Percentiles rank a stretch among this genome's conserved stretches.
Evolutionary conservation across 2,113 vertebrate genomes (phyloP).

Genomic region (Microtus montanus): DNA sequence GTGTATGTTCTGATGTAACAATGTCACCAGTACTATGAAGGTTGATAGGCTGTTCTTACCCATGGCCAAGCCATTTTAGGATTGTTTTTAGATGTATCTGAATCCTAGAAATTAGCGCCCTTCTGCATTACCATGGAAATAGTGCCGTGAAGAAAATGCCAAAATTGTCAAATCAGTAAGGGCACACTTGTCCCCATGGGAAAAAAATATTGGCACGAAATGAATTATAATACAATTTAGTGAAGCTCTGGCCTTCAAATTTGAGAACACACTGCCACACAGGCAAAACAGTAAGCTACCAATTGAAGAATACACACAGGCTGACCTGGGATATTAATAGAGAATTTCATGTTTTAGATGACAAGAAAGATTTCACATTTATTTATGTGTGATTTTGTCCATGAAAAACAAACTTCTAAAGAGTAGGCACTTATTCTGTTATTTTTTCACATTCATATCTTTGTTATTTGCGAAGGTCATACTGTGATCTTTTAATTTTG

Average conservation of each 20-base stretch:
- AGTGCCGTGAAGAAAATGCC: not conserved
- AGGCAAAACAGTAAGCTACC: not conserved
- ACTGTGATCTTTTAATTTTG: not conserved
- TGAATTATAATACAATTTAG: not conserved
- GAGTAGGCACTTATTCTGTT: not conserved
- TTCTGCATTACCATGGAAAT: not conserved
- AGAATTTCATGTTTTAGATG: not conserved
- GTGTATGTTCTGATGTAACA: not conserved
- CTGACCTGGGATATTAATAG: not conserved
- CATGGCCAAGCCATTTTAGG: not conserved
- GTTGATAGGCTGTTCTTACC: not conserved
- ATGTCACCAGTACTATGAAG: rapidly evolving
- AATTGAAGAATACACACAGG: not conserved
- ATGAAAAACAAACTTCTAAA: not conserved
- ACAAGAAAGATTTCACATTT: not conserved
- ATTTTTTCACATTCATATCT: not conserved
- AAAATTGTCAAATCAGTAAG: not conserved
- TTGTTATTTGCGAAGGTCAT: not conserved
- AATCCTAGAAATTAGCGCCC: not conserved
- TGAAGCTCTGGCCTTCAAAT: not conserved
- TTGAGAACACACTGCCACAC: not conserved
- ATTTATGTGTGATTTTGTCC: not conserved
- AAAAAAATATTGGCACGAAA: not conserved
- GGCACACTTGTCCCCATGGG: not conserved
- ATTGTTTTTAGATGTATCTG: not conserved